Base-by-base conservation (phyloP, 2,113 vertebrate genomes). In the Dicrurus megarhynchus region DNA sequence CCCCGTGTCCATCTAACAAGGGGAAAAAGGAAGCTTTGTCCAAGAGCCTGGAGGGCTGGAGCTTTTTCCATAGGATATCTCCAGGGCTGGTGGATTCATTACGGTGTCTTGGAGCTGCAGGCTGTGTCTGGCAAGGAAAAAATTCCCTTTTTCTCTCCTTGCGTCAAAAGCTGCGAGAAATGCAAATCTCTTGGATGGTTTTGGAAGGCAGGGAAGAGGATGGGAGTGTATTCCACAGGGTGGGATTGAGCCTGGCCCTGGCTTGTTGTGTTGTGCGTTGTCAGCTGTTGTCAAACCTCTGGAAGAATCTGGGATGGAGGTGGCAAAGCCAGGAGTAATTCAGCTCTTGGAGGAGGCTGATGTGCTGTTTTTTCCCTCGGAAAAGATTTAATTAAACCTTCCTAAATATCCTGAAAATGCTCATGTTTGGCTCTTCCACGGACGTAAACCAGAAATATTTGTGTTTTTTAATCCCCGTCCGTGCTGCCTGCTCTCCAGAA, bases 391-490 rank as follows among this genome's bases (percentile, higher is more conserved):
- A 53, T 84, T 47, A 82, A 67, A 33, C 26, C 42, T 73, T 73
- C 32, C 19, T 32, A 77, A 91, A 79, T 71, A 79, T 9, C 63
- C 42, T 35, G 33, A n/a, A 87, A 84, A 61, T 24, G 11, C 23
- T 90, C 67, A 16, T 30, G 37, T 32, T 94, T 83, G 89, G 59
- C 65, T 33, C 59, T 65, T 65, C 28, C n/a, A 4, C 19, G n/a
- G 74, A 13, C n/a, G 17, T 19, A 19, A 57, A 83, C 6, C 49
- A 70, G 50, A 42, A 70, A 46, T 22, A 8, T 56, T 64, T 32
- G 2, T 1, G 0, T 21, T 63, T 37, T 55, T 17, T 19, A 47
- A 14, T 22, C 55, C 16, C 0, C 1, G 0, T 52, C 13, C 4
- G 1, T 3, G 3, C 16, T 27, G 33, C 47, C n/a, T 35, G 73